A percentile compares a stretch with the other conserved stretches of the same genome.
phyloP scores from a whole-genome alignment of 1,140 invertebrate species.

The Dryas iulia region DNA sequence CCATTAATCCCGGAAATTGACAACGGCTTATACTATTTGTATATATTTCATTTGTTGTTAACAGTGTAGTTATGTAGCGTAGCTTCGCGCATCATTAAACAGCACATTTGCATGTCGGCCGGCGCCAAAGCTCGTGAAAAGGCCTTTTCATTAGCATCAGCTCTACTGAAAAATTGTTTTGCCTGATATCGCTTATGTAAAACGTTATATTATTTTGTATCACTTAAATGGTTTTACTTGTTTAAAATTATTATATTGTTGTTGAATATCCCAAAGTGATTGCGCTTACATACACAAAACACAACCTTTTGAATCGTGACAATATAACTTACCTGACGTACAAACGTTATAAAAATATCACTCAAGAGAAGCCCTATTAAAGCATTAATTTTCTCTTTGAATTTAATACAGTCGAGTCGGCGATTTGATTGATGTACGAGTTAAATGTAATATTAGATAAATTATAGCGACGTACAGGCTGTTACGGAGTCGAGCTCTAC shows the following conservation, averaged over 20 bases:
- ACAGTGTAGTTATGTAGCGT: slow-evolving; percentile 47
- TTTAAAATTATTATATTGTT: background rate
- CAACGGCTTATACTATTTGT: background rate
- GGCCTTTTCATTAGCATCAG: slow-evolving; percentile 75
- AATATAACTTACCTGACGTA: background rate
- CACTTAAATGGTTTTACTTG: background rate
- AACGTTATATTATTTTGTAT: slow-evolving; percentile 16
- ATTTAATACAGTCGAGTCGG: slow-evolving; percentile 35
- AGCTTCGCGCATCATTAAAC: slow-evolving; percentile 62
- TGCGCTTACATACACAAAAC: too few species aligned
- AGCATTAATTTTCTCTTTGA: slow-evolving; percentile 16
- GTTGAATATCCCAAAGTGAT: too few species aligned
- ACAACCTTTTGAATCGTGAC: background rate
- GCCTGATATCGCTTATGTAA: slow-evolving; percentile 43
- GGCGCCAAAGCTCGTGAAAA: slow-evolving; percentile 75
- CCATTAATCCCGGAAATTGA: background rate
- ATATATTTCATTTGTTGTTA: slow-evolving; percentile 21
- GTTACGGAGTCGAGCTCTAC: slow-evolving; percentile 54
- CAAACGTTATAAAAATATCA: background rate
- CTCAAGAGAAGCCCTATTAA: slow-evolving; percentile 3
- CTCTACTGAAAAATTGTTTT: slow-evolving; percentile 69
- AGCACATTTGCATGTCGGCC: slow-evolving; percentile 61
- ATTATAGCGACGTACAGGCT: slow-evolving; percentile 55
- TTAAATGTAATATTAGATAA: slow-evolving; percentile 68
- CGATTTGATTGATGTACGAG: slow-evolving; percentile 61